A percentile compares a stretch with the other conserved stretches of the same genome.
phyloP scores from a whole-genome alignment of 2,888 invertebrate species.

The Amphipyra berbera region DNA sequence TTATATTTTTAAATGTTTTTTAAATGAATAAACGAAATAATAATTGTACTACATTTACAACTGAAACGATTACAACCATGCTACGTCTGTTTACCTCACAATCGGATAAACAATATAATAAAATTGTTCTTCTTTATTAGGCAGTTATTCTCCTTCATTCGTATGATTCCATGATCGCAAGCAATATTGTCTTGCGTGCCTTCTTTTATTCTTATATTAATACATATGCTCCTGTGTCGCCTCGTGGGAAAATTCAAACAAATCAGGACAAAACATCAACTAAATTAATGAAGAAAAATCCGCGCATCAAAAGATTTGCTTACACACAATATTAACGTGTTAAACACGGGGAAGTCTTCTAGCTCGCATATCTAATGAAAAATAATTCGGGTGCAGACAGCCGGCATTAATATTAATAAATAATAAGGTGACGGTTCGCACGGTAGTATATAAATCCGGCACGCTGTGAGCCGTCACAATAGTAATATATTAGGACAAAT shows the following conservation, averaged over 20 bases:
- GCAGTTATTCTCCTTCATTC: constrained; percentile 23
- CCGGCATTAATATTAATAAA: constrained; percentile 85
- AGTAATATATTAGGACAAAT: constrained; percentile 89
- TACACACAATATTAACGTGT: constrained; percentile 73
- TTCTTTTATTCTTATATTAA: constrained; percentile 46
- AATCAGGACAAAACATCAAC: constrained; percentile 59
- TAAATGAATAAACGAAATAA: no score
- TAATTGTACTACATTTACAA: background rate
- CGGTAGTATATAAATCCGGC: constrained; percentile 83
- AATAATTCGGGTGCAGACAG: constrained; percentile 82
- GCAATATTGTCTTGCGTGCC: constrained; percentile 28
- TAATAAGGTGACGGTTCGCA: constrained; percentile 85
- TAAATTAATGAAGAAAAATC: constrained; percentile 67
- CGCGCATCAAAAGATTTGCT: constrained; percentile 75
- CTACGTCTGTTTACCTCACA: constrained; percentile 8
- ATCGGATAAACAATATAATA: constrained; percentile 25
- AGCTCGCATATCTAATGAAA: constrained; percentile 78
- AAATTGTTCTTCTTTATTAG: constrained; percentile 35
- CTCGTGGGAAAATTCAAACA: constrained; percentile 41
- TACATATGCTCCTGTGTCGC: constrained; percentile 25
- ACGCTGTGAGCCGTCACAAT: constrained; percentile 84
- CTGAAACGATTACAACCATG: background rate
- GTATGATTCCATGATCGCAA: constrained; percentile 25
- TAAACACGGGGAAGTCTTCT: constrained; percentile 66
- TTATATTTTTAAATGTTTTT: no score